Conservation (phyloP, 2,113 vertebrate species). For the Bambusicola thoracicus region DNA sequence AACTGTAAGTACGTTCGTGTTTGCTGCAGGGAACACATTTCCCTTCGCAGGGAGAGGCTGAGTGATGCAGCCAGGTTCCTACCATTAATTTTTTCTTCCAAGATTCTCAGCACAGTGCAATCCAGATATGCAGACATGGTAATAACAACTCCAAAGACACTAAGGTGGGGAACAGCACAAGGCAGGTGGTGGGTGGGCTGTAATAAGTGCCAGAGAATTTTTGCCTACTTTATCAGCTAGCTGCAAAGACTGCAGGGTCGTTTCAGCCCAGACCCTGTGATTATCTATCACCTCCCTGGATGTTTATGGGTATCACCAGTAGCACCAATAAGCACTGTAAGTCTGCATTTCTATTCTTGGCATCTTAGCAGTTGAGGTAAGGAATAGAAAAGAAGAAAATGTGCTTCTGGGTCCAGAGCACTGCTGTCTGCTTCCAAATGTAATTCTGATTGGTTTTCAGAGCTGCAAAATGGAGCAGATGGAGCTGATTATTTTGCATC, state of each 20-base stretch:
- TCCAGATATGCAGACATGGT: neutral
- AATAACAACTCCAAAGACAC: neutral
- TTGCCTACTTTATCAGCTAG: neutral
- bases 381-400: neutral
- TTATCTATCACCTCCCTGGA: neutral
- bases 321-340: neutral
- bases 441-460: neutral
- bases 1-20: conserved; percentile 25
- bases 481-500: neutral
- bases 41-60: conserved; percentile 10
- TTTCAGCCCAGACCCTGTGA: neutral
- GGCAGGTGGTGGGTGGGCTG: neutral
- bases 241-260: neutral
- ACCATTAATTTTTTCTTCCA: neutral
- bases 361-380: neutral
- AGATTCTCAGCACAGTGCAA: neutral
- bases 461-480: neutral
- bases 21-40: conserved; percentile 15
- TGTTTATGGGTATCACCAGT: neutral
- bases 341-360: neutral
- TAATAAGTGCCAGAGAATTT: neutral
- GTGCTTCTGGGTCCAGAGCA: neutral
- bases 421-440: rapidly evolving
- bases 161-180: neutral
- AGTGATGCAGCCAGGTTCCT: neutral